These are phyloP conservation scores for Toxonevra muliebris DNA, from an alignment of 2,888 invertebrate species.

Conservation along the genomic window DNA sequence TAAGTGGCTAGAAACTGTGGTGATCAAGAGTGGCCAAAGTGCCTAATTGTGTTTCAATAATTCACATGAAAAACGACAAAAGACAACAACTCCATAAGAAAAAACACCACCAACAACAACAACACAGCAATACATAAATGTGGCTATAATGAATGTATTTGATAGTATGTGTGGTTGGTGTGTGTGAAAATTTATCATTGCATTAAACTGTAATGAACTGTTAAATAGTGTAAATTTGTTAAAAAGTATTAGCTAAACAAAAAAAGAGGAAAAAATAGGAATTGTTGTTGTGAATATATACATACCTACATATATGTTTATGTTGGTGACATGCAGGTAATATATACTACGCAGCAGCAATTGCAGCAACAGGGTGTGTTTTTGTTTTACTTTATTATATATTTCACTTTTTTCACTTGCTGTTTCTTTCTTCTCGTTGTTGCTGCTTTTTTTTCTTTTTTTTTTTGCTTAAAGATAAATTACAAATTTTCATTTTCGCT, in stretches of 20 bases:
- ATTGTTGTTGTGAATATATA: not conserved
- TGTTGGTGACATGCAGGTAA: not conserved
- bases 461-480: conserved; percentile 32
- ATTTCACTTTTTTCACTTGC: conserved; percentile 1
- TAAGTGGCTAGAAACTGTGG: too few species aligned
- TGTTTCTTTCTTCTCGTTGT: conserved; percentile 12
- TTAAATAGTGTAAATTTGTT: conserved; percentile 22
- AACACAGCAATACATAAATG: not conserved
- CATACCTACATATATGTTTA: not conserved
- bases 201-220: conserved; percentile 33
- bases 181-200: conserved; percentile 29
- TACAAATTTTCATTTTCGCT: conserved; percentile 33
- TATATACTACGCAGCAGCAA: not conserved
- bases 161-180: not conserved
- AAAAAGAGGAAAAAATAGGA: not conserved
- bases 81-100: not conserved
- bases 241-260: not conserved
- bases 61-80: not conserved
- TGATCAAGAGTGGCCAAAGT: conserved; percentile 45
- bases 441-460: conserved; percentile 16
- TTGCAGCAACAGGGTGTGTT: not conserved
- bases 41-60: conserved; percentile 45
- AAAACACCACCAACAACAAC: not conserved
- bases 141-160: not conserved
- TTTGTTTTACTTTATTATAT: not conserved